Evolutionary conservation across 1,140 invertebrate genomes (phyloP), one percentile per base, ranked within the genome.

Genomic region (Pseudoatta argentina): DNA sequence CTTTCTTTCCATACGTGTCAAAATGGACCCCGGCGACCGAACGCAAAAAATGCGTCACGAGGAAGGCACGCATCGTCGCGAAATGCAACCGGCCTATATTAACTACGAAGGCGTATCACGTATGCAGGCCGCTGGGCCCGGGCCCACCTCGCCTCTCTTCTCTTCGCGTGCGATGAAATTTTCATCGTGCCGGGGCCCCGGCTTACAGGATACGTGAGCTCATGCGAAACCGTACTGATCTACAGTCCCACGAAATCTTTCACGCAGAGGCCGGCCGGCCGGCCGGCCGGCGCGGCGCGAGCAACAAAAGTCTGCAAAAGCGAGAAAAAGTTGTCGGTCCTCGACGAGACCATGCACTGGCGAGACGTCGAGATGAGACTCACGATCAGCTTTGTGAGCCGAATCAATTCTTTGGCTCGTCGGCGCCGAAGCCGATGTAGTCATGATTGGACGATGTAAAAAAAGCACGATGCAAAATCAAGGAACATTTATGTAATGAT

Each of bases 71-170:
- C 79, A 66, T 53, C 66, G 89, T 82, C 89, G 90, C 89, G 71
- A 92, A 89, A 91, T 78, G 75, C 86, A 86, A 85, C 86, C 89
- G 92, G 90, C 92, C 92, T 93, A 93, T 92, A 92, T 92, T 92
- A 92, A 88, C 90, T 93, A 92, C 90, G 89, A 92, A 92, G 86
- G 72, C 39, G 72, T 86, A 93, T 93, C 92, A 93, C 85, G 91
- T 92, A 93, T 93, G 92, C 92, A 92, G 89, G 89, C 90, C 91
- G 88, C 69, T 88, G 89, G 91, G 83, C 85, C 89, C 88, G 87
- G 87, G 72, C 89, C 86, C 88, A 87, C 87, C 90, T 91, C 87
- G 78, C 77, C 89, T 82, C 89, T 87, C 87, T 81, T 89, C 85
- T 86, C 72, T 85, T 88, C 71, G 88, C 87, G 89, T 91, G 88